A percentile compares a stretch with the other conserved stretches of the same genome.
Evolutionary conservation across 1,140 invertebrate genomes (phyloP).

Genomic region (Bombus fervidus): DNA sequence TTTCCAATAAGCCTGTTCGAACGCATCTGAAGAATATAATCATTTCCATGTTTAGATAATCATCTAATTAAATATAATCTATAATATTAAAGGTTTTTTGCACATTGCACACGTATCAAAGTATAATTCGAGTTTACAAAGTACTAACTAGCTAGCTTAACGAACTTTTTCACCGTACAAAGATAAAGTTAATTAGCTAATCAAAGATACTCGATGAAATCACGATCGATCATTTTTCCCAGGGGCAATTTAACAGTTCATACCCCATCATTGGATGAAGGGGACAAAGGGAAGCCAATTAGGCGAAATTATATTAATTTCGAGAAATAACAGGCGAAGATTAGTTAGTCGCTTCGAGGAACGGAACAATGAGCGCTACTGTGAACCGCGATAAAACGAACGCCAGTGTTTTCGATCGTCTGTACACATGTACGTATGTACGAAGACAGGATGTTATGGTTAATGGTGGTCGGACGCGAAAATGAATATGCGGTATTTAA

Average conservation of each 20-base stretch:
- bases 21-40: neutral
- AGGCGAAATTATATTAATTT: constrained; percentile 7
- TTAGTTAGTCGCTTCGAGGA: neutral
- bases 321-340: neutral
- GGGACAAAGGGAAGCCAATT: constrained; percentile 3
- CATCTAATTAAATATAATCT: neutral
- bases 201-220: neutral
- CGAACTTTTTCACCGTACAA: neutral
- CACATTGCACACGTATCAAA: no score
- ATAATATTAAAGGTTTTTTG: neutral
- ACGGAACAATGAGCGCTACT: constrained; percentile 22
- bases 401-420: constrained; percentile 3
- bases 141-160: neutral
- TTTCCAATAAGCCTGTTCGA: neutral
- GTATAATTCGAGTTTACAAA: neutral
- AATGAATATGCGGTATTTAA: constrained; percentile 21
- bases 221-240: neutral
- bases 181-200: neutral
- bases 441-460: constrained; percentile 22
- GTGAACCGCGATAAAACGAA: neutral
- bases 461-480: neutral
- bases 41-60: neutral
- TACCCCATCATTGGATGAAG: neutral
- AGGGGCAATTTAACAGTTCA: neutral
- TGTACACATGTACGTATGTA: neutral